Percentiles rank a stretch among this genome's conserved stretches.
phyloP scores from a whole-genome alignment of 2,797 vertebrate genomes.

The Sebastes wilsoni region DNA sequence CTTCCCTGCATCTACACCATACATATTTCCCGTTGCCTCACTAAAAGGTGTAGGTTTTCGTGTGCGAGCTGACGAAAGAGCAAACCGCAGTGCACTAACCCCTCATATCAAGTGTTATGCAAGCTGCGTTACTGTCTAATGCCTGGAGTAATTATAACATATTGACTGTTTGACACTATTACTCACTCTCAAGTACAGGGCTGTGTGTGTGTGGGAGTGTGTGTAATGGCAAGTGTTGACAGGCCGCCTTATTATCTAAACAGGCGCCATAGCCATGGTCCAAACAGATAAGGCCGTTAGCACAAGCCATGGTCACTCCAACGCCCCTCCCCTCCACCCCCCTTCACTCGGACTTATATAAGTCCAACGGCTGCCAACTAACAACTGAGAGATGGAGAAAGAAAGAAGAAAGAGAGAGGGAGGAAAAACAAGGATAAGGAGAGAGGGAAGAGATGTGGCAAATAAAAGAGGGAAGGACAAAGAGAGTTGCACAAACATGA shows the following conservation, averaged over 20 bases:
- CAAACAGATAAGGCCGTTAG: slow-evolving; percentile 70
- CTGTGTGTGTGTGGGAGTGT: slow-evolving; percentile 3
- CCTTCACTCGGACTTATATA: slow-evolving; percentile 53
- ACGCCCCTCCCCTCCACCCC: not conserved
- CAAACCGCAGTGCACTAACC: not conserved
- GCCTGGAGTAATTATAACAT: slow-evolving; percentile 29
- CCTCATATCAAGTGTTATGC: slow-evolving; percentile 3
- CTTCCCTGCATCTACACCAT: not conserved
- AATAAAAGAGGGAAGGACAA: slow-evolving; percentile 11
- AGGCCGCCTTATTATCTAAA: slow-evolving; percentile 70
- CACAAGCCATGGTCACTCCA: slow-evolving; percentile 32
- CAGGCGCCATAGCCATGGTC: slow-evolving; percentile 63
- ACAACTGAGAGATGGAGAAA: not conserved
- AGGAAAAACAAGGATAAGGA: not conserved
- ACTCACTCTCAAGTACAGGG: slow-evolving; percentile 27
- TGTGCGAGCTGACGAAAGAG: not conserved
- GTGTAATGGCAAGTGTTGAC: slow-evolving; percentile 60
- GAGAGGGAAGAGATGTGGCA: slow-evolving; percentile 1
- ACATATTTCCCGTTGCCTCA: not conserved
- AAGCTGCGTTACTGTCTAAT: slow-evolving; percentile 14
- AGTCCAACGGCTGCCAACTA: slow-evolving; percentile 43
- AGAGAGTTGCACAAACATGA: slow-evolving; percentile 20
- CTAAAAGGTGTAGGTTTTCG: not conserved
- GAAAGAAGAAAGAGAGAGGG: not conserved
- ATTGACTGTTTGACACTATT: slow-evolving; percentile 44